Percentiles rank a stretch among this genome's conserved stretches.
phyloP scores from a whole-genome alignment of 37 sponge, comb jelly and placozoan species.

The Spongilla lacustris region DNA sequence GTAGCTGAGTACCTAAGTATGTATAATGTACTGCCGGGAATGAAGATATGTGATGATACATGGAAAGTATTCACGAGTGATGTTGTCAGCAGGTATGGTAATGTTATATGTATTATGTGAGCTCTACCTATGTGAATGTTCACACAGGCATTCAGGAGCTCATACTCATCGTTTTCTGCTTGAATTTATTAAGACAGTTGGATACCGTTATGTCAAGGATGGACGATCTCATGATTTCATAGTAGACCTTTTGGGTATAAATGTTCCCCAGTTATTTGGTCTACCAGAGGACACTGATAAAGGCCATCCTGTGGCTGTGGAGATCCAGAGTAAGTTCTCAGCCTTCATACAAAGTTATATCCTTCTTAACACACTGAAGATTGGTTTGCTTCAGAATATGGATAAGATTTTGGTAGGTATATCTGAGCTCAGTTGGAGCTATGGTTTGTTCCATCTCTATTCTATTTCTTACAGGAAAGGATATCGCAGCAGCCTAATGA shows the following conservation, averaged over 20 bases:
- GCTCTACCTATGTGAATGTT: not conserved
- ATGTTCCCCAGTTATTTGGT: slow-evolving; percentile 42
- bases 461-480: not conserved
- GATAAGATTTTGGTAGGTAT: slow-evolving; percentile 41
- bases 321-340: not conserved
- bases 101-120: too few species aligned
- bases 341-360: slow-evolving; percentile 45
- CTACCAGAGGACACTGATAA: too few species aligned
- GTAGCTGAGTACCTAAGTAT: slow-evolving; percentile 34
- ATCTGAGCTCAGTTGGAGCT: not conserved
- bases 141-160: slow-evolving; percentile 12
- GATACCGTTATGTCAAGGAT: slow-evolving; percentile 16
- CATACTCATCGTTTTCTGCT: slow-evolving; percentile 25
- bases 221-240: slow-evolving; percentile 27
- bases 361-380: slow-evolving; percentile 27
- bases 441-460: too few species aligned
- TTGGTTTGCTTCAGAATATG: slow-evolving; percentile 7
- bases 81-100: slow-evolving; percentile 7
- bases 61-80: slow-evolving; percentile 48
- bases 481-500: slow-evolving; percentile 35
- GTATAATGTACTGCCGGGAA: slow-evolving; percentile 18
- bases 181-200: slow-evolving; percentile 25
- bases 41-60: slow-evolving; percentile 51
- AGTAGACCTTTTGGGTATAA: slow-evolving; percentile 39
- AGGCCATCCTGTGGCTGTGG: not conserved